Evolutionary conservation across 2,888 invertebrate genomes (phyloP), one percentile per base, ranked within the genome.

Genomic region (Ochropleura leucogaster): DNA sequence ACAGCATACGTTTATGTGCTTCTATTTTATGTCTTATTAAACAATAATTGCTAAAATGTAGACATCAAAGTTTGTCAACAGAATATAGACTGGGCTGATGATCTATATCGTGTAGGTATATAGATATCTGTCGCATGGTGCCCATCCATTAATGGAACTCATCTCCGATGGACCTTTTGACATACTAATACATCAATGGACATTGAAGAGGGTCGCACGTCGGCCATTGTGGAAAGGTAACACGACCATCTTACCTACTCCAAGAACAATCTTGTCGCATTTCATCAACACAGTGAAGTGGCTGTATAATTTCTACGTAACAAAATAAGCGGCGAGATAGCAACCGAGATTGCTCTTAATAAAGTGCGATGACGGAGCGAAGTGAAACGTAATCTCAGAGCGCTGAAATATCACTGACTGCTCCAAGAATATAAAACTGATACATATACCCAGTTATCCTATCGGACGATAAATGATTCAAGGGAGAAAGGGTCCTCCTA

Each of bases 391-490:
- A 62, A 80, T 68, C 68, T 74, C 30, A 59, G n/a, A 59, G 49
- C 49, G 14, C 60, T 84, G 68, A 84, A 81, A 76, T 81, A 81
- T 79, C 66, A 73, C 72, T 82, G 72, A 82, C 59, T 72, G 59
- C 68, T 64, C 46, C 60, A 47, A 70, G 70, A 84, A 86, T 81
- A 78, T 81, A 76, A 70, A 84, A 75, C 66, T 77, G 64, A 72
- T 71, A 73, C 68, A 77, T 74, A 77, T 44, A 67, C 55, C 68
- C 46, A 72, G 78, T 71, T 65, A 72, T 80, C 67, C 65, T 77
- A 72, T 79, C 85, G 63, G 59, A 79, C 85, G 63, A 87, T 87
- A 85, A 85, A 85, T 85, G 87, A 85, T 87, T 85, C 74, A 77
- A 59, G 71, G 62, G 77, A 79, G 79, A 82, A 85, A 86, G 79